A percentile compares a stretch with the other conserved stretches of the same genome.
These are phyloP conservation scores for Meloidogyne hapla DNA, from an alignment of 1,140 invertebrate genomes.

Conservation along the genomic window DNA sequence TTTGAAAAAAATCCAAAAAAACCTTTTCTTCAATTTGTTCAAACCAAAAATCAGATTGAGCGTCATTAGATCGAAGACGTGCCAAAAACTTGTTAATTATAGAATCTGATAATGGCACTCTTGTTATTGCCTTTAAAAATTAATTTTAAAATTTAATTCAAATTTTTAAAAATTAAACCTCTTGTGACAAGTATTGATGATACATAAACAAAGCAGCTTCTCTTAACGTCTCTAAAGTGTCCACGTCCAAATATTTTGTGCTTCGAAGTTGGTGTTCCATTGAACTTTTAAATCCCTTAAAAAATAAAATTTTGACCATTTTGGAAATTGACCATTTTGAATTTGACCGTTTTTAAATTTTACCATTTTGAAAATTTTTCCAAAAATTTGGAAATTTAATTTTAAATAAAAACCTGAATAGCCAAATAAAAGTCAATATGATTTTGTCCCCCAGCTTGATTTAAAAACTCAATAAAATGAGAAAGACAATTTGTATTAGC, in stretches of 20 bases:
- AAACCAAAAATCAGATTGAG: conserved; percentile 76
- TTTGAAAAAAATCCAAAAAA: neutral
- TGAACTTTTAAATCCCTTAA: conserved; percentile 74
- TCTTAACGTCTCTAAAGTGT: conserved; percentile 70
- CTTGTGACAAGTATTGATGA: conserved; percentile 79
- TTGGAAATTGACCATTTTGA: no score
- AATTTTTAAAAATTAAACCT: conserved; percentile 66
- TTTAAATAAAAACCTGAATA: conserved; percentile 70
- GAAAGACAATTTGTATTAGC: conserved; percentile 78
- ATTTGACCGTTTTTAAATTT: conserved; percentile 11
- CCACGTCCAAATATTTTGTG: conserved; percentile 52
- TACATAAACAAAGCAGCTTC: conserved; percentile 78
- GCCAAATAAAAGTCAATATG: conserved; percentile 82
- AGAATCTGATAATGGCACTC: conserved; percentile 72
- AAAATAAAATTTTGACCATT: no score
- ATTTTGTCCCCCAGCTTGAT: conserved; percentile 72
- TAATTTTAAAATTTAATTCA: conserved; percentile 9
- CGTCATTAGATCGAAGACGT: conserved; percentile 70
- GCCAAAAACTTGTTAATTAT: conserved; percentile 72
- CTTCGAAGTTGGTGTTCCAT: conserved; percentile 72
- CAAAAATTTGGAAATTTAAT: no score
- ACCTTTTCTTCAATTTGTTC: conserved; percentile 76
- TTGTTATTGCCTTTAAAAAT: conserved; percentile 69
- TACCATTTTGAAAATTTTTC: no score
- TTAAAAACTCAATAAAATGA: conserved; percentile 79